These are phyloP conservation scores for Ctena decussata DNA, from an alignment of 2,888 invertebrate genomes.

Conservation along the genomic window DNA sequence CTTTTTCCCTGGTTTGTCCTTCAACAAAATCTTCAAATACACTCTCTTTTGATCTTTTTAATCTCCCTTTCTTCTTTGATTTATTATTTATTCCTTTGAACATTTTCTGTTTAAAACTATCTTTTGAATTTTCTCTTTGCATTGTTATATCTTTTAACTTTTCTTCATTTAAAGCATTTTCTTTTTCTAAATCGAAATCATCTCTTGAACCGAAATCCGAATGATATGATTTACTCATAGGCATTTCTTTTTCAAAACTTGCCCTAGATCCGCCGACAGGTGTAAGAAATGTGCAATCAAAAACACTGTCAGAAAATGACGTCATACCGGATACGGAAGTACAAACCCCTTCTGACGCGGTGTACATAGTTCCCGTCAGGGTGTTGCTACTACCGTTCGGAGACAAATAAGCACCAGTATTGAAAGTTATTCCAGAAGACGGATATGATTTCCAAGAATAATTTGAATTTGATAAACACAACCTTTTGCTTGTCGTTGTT, in stretches of 20 bases:
- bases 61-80: neutral
- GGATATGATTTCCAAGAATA: constrained; percentile 1
- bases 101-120: constrained; percentile 37
- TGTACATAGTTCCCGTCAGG: constrained; percentile 60
- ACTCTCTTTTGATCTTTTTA: neutral
- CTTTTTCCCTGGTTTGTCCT: neutral
- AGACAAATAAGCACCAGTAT: constrained; percentile 26
- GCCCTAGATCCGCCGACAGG: constrained; percentile 32
- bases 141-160: constrained; percentile 32
- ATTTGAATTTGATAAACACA: neutral
- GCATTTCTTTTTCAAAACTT: neutral
- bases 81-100: constrained; percentile 3
- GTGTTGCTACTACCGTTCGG: constrained; percentile 49
- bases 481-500: neutral
- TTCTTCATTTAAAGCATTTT: constrained; percentile 53
- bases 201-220: constrained; percentile 23
- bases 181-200: constrained; percentile 28
- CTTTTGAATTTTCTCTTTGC: constrained; percentile 14
- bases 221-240: constrained; percentile 22
- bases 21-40: neutral
- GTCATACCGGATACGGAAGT: constrained; percentile 52
- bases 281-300: constrained; percentile 34
- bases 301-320: constrained; percentile 38
- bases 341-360: constrained; percentile 56
- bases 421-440: neutral